Evolutionary conservation across 2,797 vertebrate genomes (phyloP).

Genomic region (Distichodus sexfasciatus): DNA sequence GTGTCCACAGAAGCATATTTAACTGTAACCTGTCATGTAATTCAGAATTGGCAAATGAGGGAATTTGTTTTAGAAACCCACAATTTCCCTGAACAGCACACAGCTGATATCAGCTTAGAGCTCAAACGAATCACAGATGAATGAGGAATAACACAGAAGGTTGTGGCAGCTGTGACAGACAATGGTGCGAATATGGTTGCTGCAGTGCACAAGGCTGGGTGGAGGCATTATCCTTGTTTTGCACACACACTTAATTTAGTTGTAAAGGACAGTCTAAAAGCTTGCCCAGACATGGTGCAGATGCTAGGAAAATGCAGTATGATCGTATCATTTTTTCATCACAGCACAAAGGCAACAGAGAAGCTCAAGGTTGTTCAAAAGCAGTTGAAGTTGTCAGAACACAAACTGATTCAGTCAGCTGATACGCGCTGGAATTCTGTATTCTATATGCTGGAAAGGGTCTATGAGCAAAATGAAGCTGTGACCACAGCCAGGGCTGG

Average conservation of each 20-base stretch:
- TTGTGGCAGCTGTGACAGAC: conserved; percentile 35
- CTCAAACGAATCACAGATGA: conserved; percentile 4
- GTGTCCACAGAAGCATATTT: too few relatives aligned
- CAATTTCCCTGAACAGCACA: background rate
- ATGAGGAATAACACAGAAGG: background rate
- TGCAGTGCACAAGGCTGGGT: conserved; percentile 41
- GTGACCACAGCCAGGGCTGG: too few relatives aligned
- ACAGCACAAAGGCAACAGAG: too few relatives aligned
- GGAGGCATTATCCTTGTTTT: conserved; percentile 37
- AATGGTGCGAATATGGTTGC: conserved; percentile 39
- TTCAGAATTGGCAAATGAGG: too few relatives aligned
- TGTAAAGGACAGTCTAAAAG: conserved; percentile 21
- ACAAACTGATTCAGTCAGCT: too few relatives aligned
- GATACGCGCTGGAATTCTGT: too few relatives aligned
- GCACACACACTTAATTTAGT: conserved; percentile 14
- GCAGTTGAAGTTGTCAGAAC: too few relatives aligned
- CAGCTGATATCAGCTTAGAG: background rate
- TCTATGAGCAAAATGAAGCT: too few relatives aligned
- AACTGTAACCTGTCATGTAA: too few relatives aligned
- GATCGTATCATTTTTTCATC: background rate
- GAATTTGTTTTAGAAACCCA: too few relatives aligned
- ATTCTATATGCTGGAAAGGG: too few relatives aligned
- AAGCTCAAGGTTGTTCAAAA: too few relatives aligned
- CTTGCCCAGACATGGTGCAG: background rate
- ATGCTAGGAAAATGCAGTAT: background rate